Evolutionary conservation across 2,888 invertebrate genomes (phyloP), one percentile per base, ranked within the genome.

Genomic region (Drosophila setosimentum): DNA sequence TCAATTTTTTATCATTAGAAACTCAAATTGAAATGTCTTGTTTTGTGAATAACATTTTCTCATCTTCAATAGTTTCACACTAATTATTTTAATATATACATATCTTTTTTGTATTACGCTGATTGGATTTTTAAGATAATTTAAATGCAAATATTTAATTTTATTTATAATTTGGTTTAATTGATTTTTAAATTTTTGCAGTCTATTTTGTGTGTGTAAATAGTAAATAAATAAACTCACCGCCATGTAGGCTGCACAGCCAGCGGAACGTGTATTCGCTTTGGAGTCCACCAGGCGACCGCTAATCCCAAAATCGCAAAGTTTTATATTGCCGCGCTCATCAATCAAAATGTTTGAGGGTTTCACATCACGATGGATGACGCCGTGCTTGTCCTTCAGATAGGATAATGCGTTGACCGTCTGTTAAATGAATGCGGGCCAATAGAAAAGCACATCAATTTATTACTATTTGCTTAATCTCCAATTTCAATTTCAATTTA

Each of bases 301-400:
- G 92, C 99, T 99, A 93, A 99, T 99, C 82, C 99, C 99, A 94
- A 99, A 99, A 95, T 99, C 99, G 94, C 99, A 99, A 40, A 99
- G 94, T 94, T 99, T 99, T 11, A 99, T 97, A 90, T 97, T 97
- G 27, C 99, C 99, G 91, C 96, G 96, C 93, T 97, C 97, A 93
- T 99, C 99, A 83, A 99, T 95, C 78, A 99, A 94, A 86, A 99
- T 99, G 94, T 99, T 99, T 88, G 99, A 99, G 55, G 99, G 99
- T 93, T 99, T 99, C 62, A 99, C 98, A 94, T 99, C 99, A 93
- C 99, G 95, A 93, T 99, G 99, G 92, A 99, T 99, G 70, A 99
- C 98, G 73, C 98, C 98, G 92, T 99, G 99, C 78, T 95, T 96
- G 93, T 99, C 98, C 94, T 99, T 99, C 89, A 99, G 95, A 95